A percentile compares a stretch with the other conserved stretches of the same genome.
Evolutionary conservation across 2,888 invertebrate species (phyloP).

Genomic region (Cataglyphis cursor): DNA sequence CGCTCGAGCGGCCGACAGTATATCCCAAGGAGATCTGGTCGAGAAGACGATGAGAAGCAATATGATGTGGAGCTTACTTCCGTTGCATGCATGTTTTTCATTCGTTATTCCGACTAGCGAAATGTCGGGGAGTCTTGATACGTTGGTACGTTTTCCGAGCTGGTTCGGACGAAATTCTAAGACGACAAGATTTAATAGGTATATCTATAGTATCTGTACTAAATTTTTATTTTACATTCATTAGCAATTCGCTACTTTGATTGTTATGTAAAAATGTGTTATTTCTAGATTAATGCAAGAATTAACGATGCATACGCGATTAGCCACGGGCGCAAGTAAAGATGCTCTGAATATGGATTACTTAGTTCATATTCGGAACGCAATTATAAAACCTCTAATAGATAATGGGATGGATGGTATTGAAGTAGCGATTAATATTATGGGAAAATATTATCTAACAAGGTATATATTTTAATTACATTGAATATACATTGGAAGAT

Average conservation of each 20-base stretch:
- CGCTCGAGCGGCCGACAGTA: conserved; percentile 94
- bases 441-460: conserved; percentile 93
- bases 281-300: conserved; percentile 81
- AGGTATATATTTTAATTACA: conserved; percentile 57
- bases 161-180: conserved; percentile 99
- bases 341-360: conserved; percentile 96
- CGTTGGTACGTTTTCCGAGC: conserved; percentile 95
- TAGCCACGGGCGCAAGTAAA: conserved; percentile 88
- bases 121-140: conserved; percentile 93
- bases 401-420: conserved; percentile 92
- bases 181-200: conserved; percentile 93
- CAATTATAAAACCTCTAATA: conserved; percentile 93
- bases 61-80: conserved; percentile 95
- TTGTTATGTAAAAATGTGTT: conserved; percentile 3
- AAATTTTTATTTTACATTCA: conserved; percentile 5
- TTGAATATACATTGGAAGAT: neutral
- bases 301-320: conserved; percentile 81
- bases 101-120: conserved; percentile 96
- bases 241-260: neutral
- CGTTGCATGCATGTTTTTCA: conserved; percentile 95
- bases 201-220: conserved; percentile 71
- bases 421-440: conserved; percentile 90
- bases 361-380: conserved; percentile 92
- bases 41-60: conserved; percentile 93
- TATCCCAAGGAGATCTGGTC: conserved; percentile 95